phyloP scores from a whole-genome alignment of 2,888 invertebrate species.

The Cordilura impudica region DNA sequence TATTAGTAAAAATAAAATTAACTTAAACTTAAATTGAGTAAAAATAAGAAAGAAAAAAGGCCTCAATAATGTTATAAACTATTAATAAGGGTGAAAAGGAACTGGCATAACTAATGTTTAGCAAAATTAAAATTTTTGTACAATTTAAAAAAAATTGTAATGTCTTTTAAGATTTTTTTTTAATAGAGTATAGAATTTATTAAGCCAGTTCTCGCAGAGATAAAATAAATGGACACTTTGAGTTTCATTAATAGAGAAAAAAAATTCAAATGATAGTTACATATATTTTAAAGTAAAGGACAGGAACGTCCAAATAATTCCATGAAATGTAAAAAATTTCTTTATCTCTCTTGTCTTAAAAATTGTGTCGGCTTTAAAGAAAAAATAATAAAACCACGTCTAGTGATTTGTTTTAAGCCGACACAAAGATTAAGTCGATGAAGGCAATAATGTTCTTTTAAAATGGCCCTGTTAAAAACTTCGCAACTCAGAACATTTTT shows the following conservation, averaged over 20 bases:
- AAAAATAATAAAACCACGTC: too few relatives aligned
- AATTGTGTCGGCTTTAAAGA: too few relatives aligned
- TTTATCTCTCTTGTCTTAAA: too few relatives aligned
- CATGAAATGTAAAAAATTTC: too few relatives aligned
- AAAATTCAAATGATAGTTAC: too few relatives aligned
- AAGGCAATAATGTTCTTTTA: too few relatives aligned
- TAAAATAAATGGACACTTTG: background rate
- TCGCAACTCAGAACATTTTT: background rate
- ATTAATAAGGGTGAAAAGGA: background rate
- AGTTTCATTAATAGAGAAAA: background rate
- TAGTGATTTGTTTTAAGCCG: too few relatives aligned
- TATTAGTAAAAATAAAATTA: conserved; percentile 6
- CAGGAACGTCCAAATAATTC: too few relatives aligned
- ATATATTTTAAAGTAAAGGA: too few relatives aligned
- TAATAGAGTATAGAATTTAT: background rate
- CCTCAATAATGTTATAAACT: conserved; percentile 58
- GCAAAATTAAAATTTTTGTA: too few relatives aligned
- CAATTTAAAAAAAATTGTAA: background rate
- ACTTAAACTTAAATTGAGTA: conserved; percentile 8
- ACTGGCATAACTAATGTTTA: background rate
- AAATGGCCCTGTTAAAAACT: too few relatives aligned
- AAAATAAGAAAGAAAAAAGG: conserved; percentile 39
- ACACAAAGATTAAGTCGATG: too few relatives aligned
- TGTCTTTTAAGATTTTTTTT: background rate
- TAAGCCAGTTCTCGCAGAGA: background rate